Percentiles rank a stretch among this genome's conserved stretches.
These are phyloP conservation scores for Echinarachnius parma DNA, from an alignment of 53 echinoderm and acorn worm genomes.

Conservation along the genomic window DNA sequence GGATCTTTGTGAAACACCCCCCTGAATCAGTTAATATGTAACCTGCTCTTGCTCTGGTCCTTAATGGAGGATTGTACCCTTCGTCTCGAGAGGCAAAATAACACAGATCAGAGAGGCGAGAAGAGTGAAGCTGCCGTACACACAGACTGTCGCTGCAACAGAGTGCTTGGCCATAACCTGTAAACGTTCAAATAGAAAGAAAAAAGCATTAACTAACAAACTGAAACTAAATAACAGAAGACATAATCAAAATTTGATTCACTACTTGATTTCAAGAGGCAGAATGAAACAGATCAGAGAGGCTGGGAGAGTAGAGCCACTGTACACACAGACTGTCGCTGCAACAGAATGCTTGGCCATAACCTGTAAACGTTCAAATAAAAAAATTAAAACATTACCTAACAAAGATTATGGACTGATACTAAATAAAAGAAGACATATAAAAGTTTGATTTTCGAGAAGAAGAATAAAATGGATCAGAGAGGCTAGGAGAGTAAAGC, in stretches of 20 bases:
- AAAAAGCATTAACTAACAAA: too few species aligned
- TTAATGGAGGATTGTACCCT: slow-evolving; percentile 19
- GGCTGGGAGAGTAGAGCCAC: not conserved
- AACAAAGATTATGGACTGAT: too few species aligned
- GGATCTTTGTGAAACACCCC: too few species aligned
- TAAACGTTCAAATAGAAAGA: too few species aligned
- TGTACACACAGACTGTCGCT: slow-evolving; percentile 4
- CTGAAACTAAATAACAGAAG: too few species aligned
- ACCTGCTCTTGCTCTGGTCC: too few species aligned
- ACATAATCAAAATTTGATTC: too few species aligned
- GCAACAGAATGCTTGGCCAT: slow-evolving; percentile 1
- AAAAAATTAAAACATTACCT: too few species aligned
- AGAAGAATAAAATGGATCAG: not conserved
- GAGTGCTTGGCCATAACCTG: slow-evolving; percentile 22
- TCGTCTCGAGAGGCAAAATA: slow-evolving; percentile 23
- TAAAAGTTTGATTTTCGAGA: too few species aligned
- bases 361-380: too few species aligned
- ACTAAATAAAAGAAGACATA: not conserved
- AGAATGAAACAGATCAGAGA: not conserved
- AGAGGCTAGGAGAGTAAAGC: not conserved
- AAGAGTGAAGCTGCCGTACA: slow-evolving; percentile 5
- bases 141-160: not conserved
- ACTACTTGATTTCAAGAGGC: slow-evolving; percentile 19
- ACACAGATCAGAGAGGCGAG: not conserved
- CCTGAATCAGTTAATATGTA: too few species aligned